phyloP scores from a whole-genome alignment of 2,113 vertebrate genomes.

The Alligator mississippiensis region DNA sequence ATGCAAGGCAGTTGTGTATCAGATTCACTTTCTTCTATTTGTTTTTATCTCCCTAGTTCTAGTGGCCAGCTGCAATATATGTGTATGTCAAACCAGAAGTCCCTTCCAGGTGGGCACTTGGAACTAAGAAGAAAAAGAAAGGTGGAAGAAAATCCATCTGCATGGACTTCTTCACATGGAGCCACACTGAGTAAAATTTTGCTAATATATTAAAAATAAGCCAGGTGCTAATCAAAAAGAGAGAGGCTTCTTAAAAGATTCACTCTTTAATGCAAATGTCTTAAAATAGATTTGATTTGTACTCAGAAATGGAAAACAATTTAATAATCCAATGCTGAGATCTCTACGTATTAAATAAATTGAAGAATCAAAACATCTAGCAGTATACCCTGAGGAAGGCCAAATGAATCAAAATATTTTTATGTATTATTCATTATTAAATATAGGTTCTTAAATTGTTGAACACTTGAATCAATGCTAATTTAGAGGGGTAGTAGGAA shows the following conservation, averaged over 20 bases:
- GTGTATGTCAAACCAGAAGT: not conserved
- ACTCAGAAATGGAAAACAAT: not conserved
- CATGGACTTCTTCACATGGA: not conserved
- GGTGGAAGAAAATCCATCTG: not conserved
- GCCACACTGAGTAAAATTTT: not conserved
- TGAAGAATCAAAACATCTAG: not conserved
- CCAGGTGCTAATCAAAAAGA: not conserved
- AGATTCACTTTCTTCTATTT: not conserved
- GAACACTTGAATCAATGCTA: not conserved
- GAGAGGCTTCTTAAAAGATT: not conserved
- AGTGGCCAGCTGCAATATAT: not conserved
- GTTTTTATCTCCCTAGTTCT: not conserved
- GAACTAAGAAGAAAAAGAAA: not conserved
- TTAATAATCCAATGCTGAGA: not conserved
- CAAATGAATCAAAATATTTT: not conserved
- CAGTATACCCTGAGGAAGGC: accelerated
- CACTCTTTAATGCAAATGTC: not conserved
- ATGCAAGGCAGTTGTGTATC: not conserved
- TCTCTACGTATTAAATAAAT: not conserved
- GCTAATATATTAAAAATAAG: not conserved
- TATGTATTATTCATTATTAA: not conserved
- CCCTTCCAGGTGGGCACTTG: not conserved
- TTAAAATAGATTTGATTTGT: not conserved
- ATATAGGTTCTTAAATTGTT: not conserved
- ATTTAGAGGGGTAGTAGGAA: not conserved